Conservation (phyloP, 30 jellyfish, hydroid and myxozoan species). For the Turritopsis rubra region DNA sequence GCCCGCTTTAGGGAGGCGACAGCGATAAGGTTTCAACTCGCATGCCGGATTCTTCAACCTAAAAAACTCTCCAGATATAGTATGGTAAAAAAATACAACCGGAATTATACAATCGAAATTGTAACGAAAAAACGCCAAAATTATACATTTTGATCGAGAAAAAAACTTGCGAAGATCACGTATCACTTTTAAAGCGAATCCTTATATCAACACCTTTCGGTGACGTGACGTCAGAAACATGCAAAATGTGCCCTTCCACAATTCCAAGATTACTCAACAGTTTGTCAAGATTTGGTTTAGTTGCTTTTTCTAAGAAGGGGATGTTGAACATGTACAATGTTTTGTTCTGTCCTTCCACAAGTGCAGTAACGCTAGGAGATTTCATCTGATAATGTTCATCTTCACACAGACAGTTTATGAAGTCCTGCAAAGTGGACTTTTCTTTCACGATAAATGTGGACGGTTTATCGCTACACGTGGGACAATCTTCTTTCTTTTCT, state of each 20-base stretch:
- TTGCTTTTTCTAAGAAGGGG: slow-evolving; percentile 1
- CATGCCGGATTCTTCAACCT: too few relatives aligned
- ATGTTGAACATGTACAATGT: slow-evolving; percentile 63
- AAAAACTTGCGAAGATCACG: background rate
- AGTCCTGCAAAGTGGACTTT: slow-evolving; percentile 41
- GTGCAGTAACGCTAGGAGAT: slow-evolving; percentile 80
- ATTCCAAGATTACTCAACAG: slow-evolving; percentile 54
- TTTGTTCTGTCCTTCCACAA: slow-evolving; percentile 50
- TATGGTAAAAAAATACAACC: too few relatives aligned
- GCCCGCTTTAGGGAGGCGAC: too few relatives aligned
- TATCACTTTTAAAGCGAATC: background rate
- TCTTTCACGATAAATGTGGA: slow-evolving; percentile 16
- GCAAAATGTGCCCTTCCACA: slow-evolving; percentile 49
- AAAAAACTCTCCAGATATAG: too few relatives aligned
- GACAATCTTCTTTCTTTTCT: slow-evolving; percentile 65
- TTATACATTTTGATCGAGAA: too few relatives aligned
- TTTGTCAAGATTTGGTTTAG: background rate
- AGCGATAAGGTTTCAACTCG: too few relatives aligned
- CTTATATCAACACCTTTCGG: slow-evolving; percentile 32
- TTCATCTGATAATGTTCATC: slow-evolving; percentile 55
- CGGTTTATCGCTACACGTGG: slow-evolving; percentile 47
- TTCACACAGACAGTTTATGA: slow-evolving; percentile 36
- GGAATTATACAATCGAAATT: too few relatives aligned
- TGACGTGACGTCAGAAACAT: slow-evolving; percentile 64
- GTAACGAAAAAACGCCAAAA: too few relatives aligned